Evolutionary conservation across 1,140 invertebrate species (phyloP), one percentile per base, ranked within the genome.

Genomic region (Mesaphorura yosii): DNA sequence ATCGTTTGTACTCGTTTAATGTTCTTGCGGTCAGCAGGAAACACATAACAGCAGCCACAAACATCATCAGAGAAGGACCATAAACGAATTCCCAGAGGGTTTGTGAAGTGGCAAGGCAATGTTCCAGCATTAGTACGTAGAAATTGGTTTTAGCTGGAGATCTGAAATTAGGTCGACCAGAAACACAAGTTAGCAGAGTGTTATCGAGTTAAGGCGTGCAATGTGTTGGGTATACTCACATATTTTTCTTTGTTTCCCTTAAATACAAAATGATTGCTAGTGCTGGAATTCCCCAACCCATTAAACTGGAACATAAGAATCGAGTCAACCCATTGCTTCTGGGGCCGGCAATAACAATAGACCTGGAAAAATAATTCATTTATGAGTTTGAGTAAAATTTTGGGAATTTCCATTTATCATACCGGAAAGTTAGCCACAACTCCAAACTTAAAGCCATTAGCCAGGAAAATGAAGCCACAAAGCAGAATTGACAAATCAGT

Each of bases 71-170:
- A n/a, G n/a, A n/a, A n/a, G 44, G 44, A 22, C 44, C 44, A 19
- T 46, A 46, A 6, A 46, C 25, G 23, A 46, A 46, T 7, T 46
- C 12, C 44, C 44, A 46, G 7, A 46, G 44, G 5, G 25, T 28
- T 5, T 46, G 12, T 5, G 25, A 27, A 20, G 23, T 19, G 7
- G 29, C 44, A 20, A 27, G 29, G 25, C 44, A 46, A 22, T 10
- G 29, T 19, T 7, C 12, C 7, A 27, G 25, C 29, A 27, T n/a
- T 10, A 46, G 20, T 12, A 15, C n/a, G 19, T 10, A 19, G 23
- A 42, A 10, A 42, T n/a, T 42, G 6, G 23, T 42, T 42, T 7
- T 42, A 42, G 40, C 7, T 42, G n/a, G 6, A 42, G 6, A 10
- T 22, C 19, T 19, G 19, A 42, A 42, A 46, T 25, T 28, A 27